These are phyloP conservation scores for Trichogramma dendrolimi DNA, from an alignment of 2,888 invertebrate genomes.

Conservation along the genomic window DNA sequence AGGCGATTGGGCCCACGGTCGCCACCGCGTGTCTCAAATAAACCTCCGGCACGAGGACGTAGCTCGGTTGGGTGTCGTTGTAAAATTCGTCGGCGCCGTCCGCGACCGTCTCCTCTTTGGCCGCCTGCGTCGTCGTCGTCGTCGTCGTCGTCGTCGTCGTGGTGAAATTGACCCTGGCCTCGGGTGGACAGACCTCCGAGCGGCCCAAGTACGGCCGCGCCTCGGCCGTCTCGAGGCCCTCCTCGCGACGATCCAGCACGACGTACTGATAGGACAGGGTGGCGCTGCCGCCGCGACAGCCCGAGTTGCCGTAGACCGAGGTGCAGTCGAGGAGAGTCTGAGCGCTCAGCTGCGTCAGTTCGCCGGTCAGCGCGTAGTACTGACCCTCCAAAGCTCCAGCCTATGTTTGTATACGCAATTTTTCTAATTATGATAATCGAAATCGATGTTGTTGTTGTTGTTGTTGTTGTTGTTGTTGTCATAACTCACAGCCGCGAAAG, in stretches of 20 bases:
- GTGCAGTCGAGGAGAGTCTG: constrained; percentile 92
- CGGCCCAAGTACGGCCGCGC: constrained; percentile 73
- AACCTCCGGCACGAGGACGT: constrained; percentile 69
- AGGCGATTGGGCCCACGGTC: constrained; percentile 77
- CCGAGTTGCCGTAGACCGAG: constrained; percentile 75
- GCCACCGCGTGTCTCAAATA: constrained; percentile 62
- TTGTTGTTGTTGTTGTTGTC: neutral
- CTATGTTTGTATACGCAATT: constrained; percentile 48
- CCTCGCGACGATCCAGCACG: constrained; percentile 58
- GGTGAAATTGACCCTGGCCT: neutral
- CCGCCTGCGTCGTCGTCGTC: neutral
- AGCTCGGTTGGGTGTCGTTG: constrained; percentile 57
- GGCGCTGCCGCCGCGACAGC: constrained; percentile 82
- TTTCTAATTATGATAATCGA: neutral
- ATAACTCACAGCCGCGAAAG: constrained; percentile 56
- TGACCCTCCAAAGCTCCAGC: constrained; percentile 90
- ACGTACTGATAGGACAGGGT: constrained; percentile 83
- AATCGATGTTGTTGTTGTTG: neutral
- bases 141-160: constrained; percentile 1
- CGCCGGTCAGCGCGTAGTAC: constrained; percentile 74
- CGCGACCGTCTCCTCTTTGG: no score
- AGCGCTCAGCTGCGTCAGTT: constrained; percentile 79
- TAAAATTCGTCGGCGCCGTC: constrained; percentile 51
- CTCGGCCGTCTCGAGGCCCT: constrained; percentile 81
- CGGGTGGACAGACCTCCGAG: constrained; percentile 51